A percentile compares a stretch with the other conserved stretches of the same genome.
Conservation (phyloP, 37 sponge, comb jelly and placozoan species). For the Chondrilla cf. caribensis region DNA sequence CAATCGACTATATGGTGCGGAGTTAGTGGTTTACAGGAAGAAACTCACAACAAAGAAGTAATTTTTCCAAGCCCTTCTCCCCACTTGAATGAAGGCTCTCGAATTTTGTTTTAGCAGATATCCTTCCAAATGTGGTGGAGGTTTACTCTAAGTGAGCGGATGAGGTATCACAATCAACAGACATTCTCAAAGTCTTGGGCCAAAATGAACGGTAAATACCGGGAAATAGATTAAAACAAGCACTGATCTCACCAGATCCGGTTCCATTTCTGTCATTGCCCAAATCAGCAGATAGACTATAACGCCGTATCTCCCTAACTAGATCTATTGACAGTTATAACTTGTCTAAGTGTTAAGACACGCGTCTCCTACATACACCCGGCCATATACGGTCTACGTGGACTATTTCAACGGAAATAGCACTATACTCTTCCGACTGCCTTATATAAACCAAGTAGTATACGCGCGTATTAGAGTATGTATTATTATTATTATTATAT, state of each 20-base stretch:
- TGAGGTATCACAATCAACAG: neutral
- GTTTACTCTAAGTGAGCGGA: constrained; percentile 44
- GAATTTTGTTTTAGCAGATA: constrained; percentile 62
- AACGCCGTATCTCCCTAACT: neutral
- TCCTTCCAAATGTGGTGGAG: constrained; percentile 79
- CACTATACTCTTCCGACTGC: too few species aligned
- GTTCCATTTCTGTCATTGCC: constrained; percentile 39
- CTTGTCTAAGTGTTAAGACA: too few species aligned
- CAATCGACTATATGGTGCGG: too few species aligned
- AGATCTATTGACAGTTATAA: too few species aligned
- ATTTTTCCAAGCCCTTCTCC: constrained; percentile 63
- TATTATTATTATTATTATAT: neutral
- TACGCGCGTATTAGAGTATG: neutral
- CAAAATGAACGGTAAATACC: neutral
- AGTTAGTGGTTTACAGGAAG: too few species aligned
- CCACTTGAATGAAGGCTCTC: neutral
- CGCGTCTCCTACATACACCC: too few species aligned
- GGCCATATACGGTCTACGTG: neutral
- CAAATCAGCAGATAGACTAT: neutral
- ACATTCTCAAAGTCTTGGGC: neutral
- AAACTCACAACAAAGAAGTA: constrained; percentile 62
- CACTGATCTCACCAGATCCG: constrained; percentile 44
- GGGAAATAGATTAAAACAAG: neutral
- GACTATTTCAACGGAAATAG: neutral
- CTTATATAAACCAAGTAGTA: too few species aligned